phyloP scores from a whole-genome alignment of 2,113 vertebrate genomes.

The Prietella phreatophila region DNA sequence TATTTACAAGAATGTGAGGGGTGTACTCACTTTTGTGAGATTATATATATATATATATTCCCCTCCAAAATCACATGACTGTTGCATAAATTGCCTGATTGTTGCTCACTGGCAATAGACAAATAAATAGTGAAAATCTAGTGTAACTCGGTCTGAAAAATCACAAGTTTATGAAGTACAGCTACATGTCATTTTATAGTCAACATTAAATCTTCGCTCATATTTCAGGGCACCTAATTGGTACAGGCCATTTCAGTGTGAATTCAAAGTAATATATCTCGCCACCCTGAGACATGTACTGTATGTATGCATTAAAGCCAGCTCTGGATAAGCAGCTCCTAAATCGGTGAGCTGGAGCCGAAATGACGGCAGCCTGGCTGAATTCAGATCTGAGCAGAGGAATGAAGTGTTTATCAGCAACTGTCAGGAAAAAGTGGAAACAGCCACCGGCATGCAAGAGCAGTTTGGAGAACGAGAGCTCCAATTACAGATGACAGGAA shows the following conservation, averaged over 20 bases:
- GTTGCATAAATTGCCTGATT: neutral
- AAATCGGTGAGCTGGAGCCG: neutral
- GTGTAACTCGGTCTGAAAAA: neutral
- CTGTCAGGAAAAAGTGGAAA: slow-evolving; percentile 3
- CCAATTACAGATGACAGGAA: slow-evolving; percentile 42
- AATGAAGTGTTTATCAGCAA: slow-evolving; percentile 43
- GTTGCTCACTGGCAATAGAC: neutral
- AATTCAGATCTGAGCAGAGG: slow-evolving; percentile 20
- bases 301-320: neutral
- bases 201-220: slow-evolving; percentile 2
- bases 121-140: neutral
- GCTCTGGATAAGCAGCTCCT: neutral
- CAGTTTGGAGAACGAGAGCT: slow-evolving; percentile 32
- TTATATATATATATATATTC: too few relatives aligned
- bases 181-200: neutral
- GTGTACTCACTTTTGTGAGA: too few relatives aligned
- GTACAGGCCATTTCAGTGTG: neutral
- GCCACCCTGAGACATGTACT: neutral
- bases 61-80: neutral
- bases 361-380: slow-evolving; percentile 1
- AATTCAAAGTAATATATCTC: neutral
- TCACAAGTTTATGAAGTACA: neutral
- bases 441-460: slow-evolving; percentile 31
- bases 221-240: slow-evolving; percentile 6
- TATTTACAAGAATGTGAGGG: too few relatives aligned